Base-by-base conservation (phyloP, 2,113 vertebrate species). In the Antechinus flavipes region DNA sequence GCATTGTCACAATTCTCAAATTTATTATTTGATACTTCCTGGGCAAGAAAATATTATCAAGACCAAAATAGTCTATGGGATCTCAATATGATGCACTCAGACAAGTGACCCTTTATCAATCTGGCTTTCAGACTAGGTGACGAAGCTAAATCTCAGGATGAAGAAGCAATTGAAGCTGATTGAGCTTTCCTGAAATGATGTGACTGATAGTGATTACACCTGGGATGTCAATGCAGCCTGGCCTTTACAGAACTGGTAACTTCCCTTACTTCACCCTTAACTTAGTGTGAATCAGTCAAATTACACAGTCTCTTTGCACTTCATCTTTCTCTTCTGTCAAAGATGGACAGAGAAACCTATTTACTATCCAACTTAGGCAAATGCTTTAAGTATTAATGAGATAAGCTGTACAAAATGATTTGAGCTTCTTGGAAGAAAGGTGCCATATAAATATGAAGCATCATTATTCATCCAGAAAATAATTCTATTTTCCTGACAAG, bases 401-500 rank as follows among this genome's bases (percentile, higher is more conserved):
- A 46, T 35, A 47, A n/a, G 26, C 30, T 89, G 53, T 76, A 9
- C 25, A 61, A 91, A 95, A 46, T n/a, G 35, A 50, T 92, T 93
- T 84, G 68, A 2, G 24, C 9, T 54, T 55, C 55, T 61, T 1
- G 0, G 16, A 49, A 89, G 46, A 91, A 53, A 56, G 14, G 12
- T 35, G 30, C 27, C 53, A 26, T 19, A 2, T 35, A 91, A 95
- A 93, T 35, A 92, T 5, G 53, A 52, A 26, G 10, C 52, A 8
- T 23, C 3, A 22, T 50, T 53, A 90, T 23, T 42, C 8, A 90
- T 12, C n/a, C 53, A 47, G 89, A 52, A 94, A 61, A n/a, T 24
- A 93, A 53, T 50, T 95, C n/a, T 49, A n/a, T 91, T 58, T 94
- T 90, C 93, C 76, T 27, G 50, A 54, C 2, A 91, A 95, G 61